These are phyloP conservation scores for Sterrhoptilus dennistouni DNA, from an alignment of 2,113 vertebrate species.

Conservation along the genomic window DNA sequence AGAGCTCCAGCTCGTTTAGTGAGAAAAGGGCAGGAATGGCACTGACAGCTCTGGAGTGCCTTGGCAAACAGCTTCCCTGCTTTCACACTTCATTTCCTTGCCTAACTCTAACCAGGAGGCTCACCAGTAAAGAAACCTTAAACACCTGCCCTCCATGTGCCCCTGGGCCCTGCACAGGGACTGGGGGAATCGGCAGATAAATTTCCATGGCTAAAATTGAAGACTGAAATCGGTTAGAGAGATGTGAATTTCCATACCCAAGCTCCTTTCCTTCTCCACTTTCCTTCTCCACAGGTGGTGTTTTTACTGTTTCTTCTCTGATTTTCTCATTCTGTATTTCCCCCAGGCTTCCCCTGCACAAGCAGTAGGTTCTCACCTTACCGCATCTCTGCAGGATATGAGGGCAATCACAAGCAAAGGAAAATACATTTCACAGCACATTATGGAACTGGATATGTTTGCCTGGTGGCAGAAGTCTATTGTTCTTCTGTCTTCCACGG, in stretches of 20 bases:
- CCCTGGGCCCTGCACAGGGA: neutral
- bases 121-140: neutral
- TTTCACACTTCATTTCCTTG: neutral
- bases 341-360: neutral
- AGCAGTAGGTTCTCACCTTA: neutral
- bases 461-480: neutral
- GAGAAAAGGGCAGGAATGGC: neutral
- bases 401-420: neutral
- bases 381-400: neutral
- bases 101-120: neutral
- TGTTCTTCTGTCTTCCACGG: neutral
- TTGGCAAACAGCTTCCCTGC: neutral
- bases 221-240: neutral
- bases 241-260: neutral
- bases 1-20: neutral
- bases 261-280: neutral
- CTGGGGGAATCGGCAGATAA: fast-evolving
- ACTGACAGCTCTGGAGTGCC: fast-evolving
- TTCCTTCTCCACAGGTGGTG: neutral
- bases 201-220: neutral
- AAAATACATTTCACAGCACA: neutral
- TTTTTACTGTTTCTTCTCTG: neutral
- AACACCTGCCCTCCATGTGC: neutral
- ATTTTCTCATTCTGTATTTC: neutral
- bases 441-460: neutral